Base-by-base conservation (phyloP, 2,113 vertebrate genomes). In the Barbus barbus region DNA sequence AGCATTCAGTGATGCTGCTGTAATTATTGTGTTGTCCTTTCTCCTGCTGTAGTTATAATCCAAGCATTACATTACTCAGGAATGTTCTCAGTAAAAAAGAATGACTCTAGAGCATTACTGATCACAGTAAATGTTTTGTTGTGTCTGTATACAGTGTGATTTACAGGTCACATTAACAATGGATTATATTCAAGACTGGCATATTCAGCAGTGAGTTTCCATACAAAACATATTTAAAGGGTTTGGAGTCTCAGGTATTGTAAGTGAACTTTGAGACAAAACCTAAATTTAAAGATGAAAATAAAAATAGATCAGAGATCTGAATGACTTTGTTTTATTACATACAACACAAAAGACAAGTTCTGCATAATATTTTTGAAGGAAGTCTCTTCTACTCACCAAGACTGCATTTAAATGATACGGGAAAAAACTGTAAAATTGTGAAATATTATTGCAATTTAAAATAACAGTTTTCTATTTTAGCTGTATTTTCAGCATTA, bases 11-110 rank as follows among this genome's bases (percentile, higher is more conserved):
- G 20, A 11, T 71, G 67, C 20, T 38, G 18, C 67, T 36, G 9
- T 71, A 71, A 71, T 71, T 71, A 38, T 20, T 38, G 38, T n/a
- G n/a, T n/a, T n/a, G n/a, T n/a, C n/a, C 8, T 38, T 69, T 71
- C 3, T 9, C 18, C 0, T 1, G n/a, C 7, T 18, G 28, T 20
- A 74, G 46, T 18, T 76, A 76, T 22, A 38, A 78, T 76, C 48
- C 58, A 77, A 38, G 53, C 31, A 24, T 38, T 38, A 24, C 28
- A 38, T 58, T 36, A 77, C 51, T 14, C 28, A 7, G 14, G 3
- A 75, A 75, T 77, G 31, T 58, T 26, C 33, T 69, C 65, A 31
- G 61, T 33, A 33, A 33, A 9, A 33, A 33, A 9, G 14, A 65
- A 65, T 20, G 61, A 65, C 61, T 65, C 28, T 1, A 63, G 26